Percentiles rank a stretch among this genome's conserved stretches.
phyloP scores from a whole-genome alignment of 2,888 invertebrate species.

The Netelia virgata region DNA sequence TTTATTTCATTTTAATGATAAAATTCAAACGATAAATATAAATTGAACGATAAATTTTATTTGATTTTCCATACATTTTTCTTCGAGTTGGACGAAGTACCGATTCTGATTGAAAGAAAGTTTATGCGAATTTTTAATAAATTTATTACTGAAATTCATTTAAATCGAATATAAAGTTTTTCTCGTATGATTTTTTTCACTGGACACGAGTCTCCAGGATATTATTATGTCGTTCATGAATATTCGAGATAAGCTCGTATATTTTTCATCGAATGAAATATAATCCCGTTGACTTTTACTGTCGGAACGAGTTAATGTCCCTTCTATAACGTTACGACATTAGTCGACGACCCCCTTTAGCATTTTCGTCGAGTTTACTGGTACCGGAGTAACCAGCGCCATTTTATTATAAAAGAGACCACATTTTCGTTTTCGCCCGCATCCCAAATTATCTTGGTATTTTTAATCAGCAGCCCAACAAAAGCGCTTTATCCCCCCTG shows the following conservation, averaged over 20 bases:
- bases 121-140: no score
- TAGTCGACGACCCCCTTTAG: conserved; percentile 17
- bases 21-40: neutral
- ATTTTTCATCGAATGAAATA: conserved; percentile 18
- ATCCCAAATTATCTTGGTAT: conserved; percentile 34
- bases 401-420: conserved; percentile 4
- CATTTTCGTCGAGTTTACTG: conserved; percentile 44
- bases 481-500: conserved; percentile 37
- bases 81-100: no score
- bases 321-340: conserved; percentile 5
- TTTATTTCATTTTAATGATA: neutral
- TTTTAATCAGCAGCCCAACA: conserved; percentile 17
- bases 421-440: conserved; percentile 20
- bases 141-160: no score
- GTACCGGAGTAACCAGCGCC: conserved; percentile 60
- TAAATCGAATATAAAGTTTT: neutral
- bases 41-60: no score
- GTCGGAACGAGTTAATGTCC: conserved; percentile 3
- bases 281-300: conserved; percentile 6
- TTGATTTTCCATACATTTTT: no score
- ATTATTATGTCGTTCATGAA: neutral
- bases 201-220: conserved; percentile 45
- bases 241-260: neutral
- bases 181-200: conserved; percentile 40
- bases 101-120: no score